These are phyloP conservation scores for Atta texana DNA, from an alignment of 1,140 invertebrate genomes.

Conservation along the genomic window DNA sequence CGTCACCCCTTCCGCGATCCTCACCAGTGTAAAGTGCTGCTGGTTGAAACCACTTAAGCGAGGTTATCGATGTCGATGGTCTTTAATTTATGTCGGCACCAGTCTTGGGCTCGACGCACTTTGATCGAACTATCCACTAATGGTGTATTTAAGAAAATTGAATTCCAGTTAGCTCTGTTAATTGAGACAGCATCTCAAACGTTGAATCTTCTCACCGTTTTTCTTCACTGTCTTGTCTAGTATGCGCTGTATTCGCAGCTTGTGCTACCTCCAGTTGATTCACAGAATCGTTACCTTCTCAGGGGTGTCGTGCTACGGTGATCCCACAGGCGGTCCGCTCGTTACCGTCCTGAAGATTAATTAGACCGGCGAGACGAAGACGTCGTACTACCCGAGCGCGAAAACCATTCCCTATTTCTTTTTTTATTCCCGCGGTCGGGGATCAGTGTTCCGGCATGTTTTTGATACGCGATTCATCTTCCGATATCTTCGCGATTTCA, in stretches of 20 bases:
- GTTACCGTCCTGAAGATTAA: conserved; percentile 63
- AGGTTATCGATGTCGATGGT: conserved; percentile 57
- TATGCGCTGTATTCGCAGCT: background rate
- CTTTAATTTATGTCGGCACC: conserved; percentile 36
- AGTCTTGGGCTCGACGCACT: conserved; percentile 12
- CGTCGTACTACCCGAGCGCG: conserved; percentile 41
- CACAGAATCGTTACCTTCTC: background rate
- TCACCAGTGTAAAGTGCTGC: conserved; percentile 27
- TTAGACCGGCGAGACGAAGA: conserved; percentile 19
- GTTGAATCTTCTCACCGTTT: conserved; percentile 15
- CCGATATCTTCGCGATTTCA: conserved; percentile 12
- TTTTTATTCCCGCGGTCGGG: conserved; percentile 41
- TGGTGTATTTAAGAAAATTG: conserved; percentile 58
- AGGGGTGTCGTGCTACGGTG: background rate
- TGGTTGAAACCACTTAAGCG: conserved; percentile 57
- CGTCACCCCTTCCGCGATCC: background rate
- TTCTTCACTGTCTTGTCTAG: background rate
- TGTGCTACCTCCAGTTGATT: conserved; percentile 32
- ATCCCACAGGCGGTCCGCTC: conserved; percentile 24
- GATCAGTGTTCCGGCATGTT: conserved; percentile 52
- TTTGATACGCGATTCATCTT: conserved; percentile 54
- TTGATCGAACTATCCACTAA: conserved; percentile 45
- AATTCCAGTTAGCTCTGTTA: conserved; percentile 50
- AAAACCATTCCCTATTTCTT: conserved; percentile 47
- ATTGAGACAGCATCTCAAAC: conserved; percentile 53